Base-by-base conservation (phyloP, 2,113 vertebrate genomes). In the Chaetorhynchus papuensis region DNA sequence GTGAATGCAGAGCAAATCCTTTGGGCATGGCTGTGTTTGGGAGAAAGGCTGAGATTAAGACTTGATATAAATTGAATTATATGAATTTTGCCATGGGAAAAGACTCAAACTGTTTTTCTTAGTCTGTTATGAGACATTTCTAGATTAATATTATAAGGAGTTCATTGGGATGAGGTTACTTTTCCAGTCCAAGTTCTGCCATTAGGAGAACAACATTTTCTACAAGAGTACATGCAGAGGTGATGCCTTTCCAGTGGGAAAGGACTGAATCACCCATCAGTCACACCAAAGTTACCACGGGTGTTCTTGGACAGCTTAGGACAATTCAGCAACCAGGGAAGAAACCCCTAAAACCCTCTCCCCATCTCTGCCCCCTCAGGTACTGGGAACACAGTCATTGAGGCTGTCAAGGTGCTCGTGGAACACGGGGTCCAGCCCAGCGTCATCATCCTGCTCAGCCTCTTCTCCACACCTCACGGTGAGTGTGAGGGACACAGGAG, bases 361-460 rank as follows among this genome's bases (percentile, higher is more conserved):
- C 1, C 15, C 1, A 7, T 47, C 8, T 24, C 10, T 52, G 23
- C 31, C 41, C 30, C 28, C 75, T 15, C 82, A 99, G 99, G 99
- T 88, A 99, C 99, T 71, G 99, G 99, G 49, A 99, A 99, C 94
- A 99, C 99, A 1, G 99, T 99, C 83, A 99, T 99, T 2, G 99
- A 99, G 97, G 99, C 99, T 35, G 99, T 99, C 85, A 99, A 98
- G 66, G 99, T 99, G 80, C 98, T 99, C 12, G 98, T 99, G 80
- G 99, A 99, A 96, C 99, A 99, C 3, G 98, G 99, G 24, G 98
- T 99, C 37, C 99, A 99, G 89, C 98, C 99, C 53, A 98, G 96
- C 0, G 94, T 99, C 94, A 99, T 99, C 61, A 99, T 99, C 94
- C 98, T 99, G 49, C 98, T 99, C 83, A 99, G 99, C 96, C 98